Conservation (phyloP, 2,888 invertebrate species). For the Sepiola atlantica region DNA sequence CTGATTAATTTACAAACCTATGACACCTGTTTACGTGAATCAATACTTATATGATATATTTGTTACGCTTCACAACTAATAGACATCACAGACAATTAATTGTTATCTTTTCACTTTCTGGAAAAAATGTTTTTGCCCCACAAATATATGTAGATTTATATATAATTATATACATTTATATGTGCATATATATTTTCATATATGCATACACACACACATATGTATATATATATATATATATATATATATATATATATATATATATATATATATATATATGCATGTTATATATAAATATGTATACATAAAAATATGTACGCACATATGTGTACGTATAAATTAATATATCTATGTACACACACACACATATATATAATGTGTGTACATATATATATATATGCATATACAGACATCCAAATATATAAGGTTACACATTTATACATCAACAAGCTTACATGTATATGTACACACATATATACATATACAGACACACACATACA, state of each 20-base stretch:
- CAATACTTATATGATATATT: too few relatives aligned
- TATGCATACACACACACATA: background rate
- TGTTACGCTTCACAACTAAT: too few relatives aligned
- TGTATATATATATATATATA: background rate
- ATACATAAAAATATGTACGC: background rate
- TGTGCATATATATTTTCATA: background rate
- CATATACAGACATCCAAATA: background rate
- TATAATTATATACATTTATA: background rate
- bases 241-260: background rate
- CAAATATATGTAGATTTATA: background rate
- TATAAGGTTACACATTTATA: background rate
- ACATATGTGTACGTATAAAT: background rate
- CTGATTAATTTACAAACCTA: too few relatives aligned
- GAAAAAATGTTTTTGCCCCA: too few relatives aligned
- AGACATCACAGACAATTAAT: too few relatives aligned
- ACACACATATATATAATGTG: background rate
- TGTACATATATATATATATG: background rate
- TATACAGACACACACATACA: background rate
- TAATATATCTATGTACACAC: background rate
- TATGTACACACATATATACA: background rate
- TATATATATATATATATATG: background rate
- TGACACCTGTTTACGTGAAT: too few relatives aligned
- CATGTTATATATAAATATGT: too few relatives aligned
- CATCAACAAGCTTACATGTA: background rate
- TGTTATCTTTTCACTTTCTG: too few relatives aligned